Percentiles rank a stretch among this genome's conserved stretches.
These are phyloP conservation scores for Ianthella basta DNA, from an alignment of 37 sponge, comb jelly and placozoan species.

Conservation along the genomic window DNA sequence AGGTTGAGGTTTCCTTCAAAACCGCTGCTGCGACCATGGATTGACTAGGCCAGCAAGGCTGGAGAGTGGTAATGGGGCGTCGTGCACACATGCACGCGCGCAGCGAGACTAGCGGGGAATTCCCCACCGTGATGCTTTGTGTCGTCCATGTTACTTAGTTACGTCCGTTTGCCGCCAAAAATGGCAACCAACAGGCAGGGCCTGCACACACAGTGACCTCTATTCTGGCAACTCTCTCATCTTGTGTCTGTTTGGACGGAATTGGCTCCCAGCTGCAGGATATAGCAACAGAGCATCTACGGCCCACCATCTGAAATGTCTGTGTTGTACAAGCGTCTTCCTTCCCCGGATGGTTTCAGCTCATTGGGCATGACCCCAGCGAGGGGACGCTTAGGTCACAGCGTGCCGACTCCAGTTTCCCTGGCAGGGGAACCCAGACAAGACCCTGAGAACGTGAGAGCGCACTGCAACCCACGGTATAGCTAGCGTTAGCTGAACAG, in stretches of 20 bases:
- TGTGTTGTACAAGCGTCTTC: neutral
- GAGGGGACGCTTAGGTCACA: slow-evolving; percentile 63
- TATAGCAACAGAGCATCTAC: neutral
- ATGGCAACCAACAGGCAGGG: too few relatives aligned
- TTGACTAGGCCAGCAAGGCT: too few relatives aligned
- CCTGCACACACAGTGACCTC: neutral
- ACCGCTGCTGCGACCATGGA: too few relatives aligned
- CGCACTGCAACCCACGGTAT: neutral
- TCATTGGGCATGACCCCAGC: slow-evolving; percentile 59
- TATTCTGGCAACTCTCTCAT: neutral
- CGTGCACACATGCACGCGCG: too few relatives aligned
- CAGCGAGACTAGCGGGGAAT: too few relatives aligned
- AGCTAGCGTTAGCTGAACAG: neutral
- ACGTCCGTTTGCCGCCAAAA: too few relatives aligned
- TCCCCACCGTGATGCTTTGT: too few relatives aligned
- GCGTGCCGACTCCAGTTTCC: slow-evolving; percentile 64
- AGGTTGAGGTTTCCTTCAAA: too few relatives aligned
- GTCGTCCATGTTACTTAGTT: too few relatives aligned
- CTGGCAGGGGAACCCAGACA: neutral
- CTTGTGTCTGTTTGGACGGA: neutral
- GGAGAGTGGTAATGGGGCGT: too few relatives aligned
- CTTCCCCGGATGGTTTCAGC: slow-evolving; percentile 27
- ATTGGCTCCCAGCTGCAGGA: too few relatives aligned
- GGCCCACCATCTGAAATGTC: neutral
- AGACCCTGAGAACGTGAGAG: neutral